A percentile compares a stretch with the other conserved stretches of the same genome.
phyloP scores from a whole-genome alignment of 2,113 vertebrate genomes.

The Corythoichthys intestinalis region DNA sequence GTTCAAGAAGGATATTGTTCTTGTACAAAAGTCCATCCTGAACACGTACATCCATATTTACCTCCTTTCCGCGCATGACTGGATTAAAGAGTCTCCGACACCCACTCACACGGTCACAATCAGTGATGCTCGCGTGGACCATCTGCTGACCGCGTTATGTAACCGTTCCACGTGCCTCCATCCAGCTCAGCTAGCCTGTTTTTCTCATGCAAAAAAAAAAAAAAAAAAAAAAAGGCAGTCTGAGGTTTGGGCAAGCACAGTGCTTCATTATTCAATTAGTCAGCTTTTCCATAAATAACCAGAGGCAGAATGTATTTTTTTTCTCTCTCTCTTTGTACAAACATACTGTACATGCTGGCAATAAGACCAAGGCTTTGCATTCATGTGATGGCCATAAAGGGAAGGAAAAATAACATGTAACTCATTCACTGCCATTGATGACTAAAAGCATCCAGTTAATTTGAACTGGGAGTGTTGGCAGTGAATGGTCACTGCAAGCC shows the following conservation, averaged over 20 bases:
- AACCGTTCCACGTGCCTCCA: constrained; percentile 56
- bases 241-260: constrained; percentile 23
- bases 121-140: constrained; percentile 50
- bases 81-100: constrained; percentile 6
- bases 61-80: neutral
- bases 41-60: neutral
- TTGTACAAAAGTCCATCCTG: neutral
- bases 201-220: constrained; percentile 44
- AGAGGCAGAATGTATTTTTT: neutral
- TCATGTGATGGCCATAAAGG: neutral
- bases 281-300: constrained; percentile 33
- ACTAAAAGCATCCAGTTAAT: too few species aligned
- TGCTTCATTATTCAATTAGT: constrained; percentile 45
- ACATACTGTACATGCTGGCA: neutral
- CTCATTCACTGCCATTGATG: too few species aligned
- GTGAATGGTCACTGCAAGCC: too few species aligned
- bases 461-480: too few species aligned
- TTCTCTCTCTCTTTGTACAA: neutral
- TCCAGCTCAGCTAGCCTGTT: constrained; percentile 48
- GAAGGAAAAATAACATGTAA: neutral
- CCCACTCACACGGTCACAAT: constrained; percentile 24
- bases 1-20: neutral
- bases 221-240: constrained; percentile 35
- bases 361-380: neutral
- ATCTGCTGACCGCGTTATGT: constrained; percentile 67